These are phyloP conservation scores for Platorchestia sp. DNA, from an alignment of 1,140 invertebrate species.

Conservation along the genomic window DNA sequence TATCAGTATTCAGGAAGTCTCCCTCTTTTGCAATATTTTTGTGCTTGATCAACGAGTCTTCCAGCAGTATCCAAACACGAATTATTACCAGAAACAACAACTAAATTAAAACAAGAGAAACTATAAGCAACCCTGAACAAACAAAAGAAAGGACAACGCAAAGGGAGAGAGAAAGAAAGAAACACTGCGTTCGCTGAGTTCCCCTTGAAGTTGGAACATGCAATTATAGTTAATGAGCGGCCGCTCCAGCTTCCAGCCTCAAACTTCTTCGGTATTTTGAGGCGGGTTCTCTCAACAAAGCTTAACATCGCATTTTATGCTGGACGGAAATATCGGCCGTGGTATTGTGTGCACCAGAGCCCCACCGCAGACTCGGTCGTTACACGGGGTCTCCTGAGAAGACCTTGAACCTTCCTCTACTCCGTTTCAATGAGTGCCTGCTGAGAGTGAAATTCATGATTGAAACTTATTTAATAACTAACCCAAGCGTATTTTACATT, in stretches of 20 bases:
- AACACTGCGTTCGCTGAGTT: background rate
- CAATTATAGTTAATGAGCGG: conserved; percentile 47
- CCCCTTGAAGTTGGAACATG: conserved; percentile 18
- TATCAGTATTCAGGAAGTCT: no score
- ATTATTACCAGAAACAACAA: background rate
- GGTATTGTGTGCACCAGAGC: background rate
- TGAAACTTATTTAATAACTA: background rate
- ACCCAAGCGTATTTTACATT: background rate
- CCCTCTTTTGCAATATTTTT: no score
- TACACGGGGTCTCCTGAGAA: background rate
- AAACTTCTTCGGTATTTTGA: conserved; percentile 27
- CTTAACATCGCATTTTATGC: conserved; percentile 45
- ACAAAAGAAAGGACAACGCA: background rate
- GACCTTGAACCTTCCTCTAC: background rate
- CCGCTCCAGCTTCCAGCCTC: conserved; percentile 5
- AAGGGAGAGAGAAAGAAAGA: background rate
- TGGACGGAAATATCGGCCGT: background rate
- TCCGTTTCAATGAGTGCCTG: background rate
- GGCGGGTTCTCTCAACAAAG: background rate
- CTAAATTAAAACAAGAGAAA: background rate
- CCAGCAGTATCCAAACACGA: background rate
- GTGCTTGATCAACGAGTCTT: no score
- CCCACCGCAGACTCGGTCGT: background rate
- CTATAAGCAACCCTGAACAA: background rate
- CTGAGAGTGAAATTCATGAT: background rate